These are phyloP conservation scores for Xiphias gladius DNA, from an alignment of 2,113 vertebrate species.

Conservation along the genomic window DNA sequence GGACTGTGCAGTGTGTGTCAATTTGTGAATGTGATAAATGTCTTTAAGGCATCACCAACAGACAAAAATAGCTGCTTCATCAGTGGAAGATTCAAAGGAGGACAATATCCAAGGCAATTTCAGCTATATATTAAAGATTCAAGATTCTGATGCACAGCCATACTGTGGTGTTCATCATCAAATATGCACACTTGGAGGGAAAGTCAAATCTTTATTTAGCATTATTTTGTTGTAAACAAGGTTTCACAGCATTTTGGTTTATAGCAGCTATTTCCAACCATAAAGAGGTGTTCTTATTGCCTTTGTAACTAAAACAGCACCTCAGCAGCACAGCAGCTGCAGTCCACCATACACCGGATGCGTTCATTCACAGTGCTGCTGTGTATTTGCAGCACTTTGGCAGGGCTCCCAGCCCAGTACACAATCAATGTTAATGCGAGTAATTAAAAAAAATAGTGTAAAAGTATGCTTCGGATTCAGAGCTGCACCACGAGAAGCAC, in stretches of 20 bases:
- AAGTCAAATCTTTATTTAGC: not conserved
- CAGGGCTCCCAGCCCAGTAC: not conserved
- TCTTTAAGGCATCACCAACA: not conserved
- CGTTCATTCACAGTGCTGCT: not conserved
- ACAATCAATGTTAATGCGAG: not conserved
- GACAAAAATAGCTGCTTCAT: not conserved
- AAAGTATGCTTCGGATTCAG: no score
- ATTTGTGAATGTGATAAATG: slow-evolving; percentile 11
- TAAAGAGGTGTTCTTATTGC: not conserved
- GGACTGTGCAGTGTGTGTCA: not conserved
- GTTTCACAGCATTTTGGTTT: not conserved
- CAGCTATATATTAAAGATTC: not conserved
- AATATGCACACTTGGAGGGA: not conserved
- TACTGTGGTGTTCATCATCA: not conserved
- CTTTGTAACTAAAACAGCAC: not conserved
- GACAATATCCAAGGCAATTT: not conserved
- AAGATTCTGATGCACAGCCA: no score
- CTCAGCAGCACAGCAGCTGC: not conserved
- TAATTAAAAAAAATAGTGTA: not conserved
- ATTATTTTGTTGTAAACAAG: not conserved
- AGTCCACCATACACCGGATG: no score
- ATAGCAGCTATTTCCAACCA: not conserved
- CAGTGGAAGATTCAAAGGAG: not conserved
- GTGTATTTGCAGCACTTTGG: not conserved
- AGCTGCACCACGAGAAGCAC: not conserved